Conservation (phyloP, 2,797 vertebrate genomes). For the Pseudomugil gertrudae region DNA sequence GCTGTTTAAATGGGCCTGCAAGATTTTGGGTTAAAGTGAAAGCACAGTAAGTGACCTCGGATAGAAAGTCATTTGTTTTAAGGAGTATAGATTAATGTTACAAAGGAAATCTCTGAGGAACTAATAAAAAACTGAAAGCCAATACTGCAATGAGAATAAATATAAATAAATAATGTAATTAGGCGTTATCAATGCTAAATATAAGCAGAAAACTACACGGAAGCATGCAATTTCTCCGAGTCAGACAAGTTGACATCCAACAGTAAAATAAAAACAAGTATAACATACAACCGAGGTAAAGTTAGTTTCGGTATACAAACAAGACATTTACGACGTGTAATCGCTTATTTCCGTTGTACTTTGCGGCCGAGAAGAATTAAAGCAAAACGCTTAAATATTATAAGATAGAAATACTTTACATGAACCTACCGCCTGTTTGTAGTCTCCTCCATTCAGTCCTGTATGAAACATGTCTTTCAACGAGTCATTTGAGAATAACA, state of each 20-base stretch:
- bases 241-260: neutral
- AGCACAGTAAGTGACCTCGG: too few relatives aligned
- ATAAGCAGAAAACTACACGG: neutral
- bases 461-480: neutral
- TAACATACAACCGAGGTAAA: too few relatives aligned
- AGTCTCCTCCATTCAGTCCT: conserved; percentile 46
- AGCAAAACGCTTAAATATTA: too few relatives aligned
- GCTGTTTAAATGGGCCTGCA: neutral
- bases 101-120: neutral
- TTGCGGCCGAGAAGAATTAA: neutral
- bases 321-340: neutral
- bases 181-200: neutral
- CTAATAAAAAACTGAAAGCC: neutral
- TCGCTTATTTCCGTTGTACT: neutral
- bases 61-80: too few relatives aligned
- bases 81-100: neutral
- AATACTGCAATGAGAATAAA: neutral
- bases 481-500: neutral
- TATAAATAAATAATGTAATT: neutral
- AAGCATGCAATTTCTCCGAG: neutral
- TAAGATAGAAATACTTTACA: neutral
- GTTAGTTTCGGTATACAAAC: too few relatives aligned
- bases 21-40: neutral
- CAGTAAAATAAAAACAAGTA: neutral
- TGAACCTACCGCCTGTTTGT: conserved; percentile 21